Evolutionary conservation across 1,140 invertebrate species (phyloP), one percentile per base, ranked within the genome.

Genomic region (Polypedilum pembai): DNA sequence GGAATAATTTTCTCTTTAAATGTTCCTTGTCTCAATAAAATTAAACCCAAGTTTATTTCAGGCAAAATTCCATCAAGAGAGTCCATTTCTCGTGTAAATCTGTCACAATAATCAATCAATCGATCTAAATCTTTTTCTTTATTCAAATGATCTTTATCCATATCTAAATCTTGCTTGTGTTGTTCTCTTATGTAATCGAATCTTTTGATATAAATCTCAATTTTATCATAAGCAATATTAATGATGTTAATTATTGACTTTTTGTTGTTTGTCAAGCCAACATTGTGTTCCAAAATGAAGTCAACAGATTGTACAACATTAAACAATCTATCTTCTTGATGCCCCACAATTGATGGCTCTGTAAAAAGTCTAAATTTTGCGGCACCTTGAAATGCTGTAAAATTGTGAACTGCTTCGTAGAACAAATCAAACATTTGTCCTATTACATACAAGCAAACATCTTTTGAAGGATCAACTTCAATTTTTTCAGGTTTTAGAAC

Each of bases 1-100:
- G 90, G 88, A 12, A 88, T 83, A 20, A 91, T 85, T 20, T 86
- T 82, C 20, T 86, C 85, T 81, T 92, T 92, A 78, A 94, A 92
- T 41, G 86, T 85, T n/a, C 82, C 79, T 17, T 91, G 84, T 75
- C 89, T 87, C 7, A 95, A 79, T 74, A 88, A 84, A 65, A 94
- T 80, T 33, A 94, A 80, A 0, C 93, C 93, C 7, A 89, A 76
- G 0, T 83, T 83, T 76, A 90, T 85, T 74, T 83, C 83, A 66
- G 87, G 84, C 12, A 87, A 83, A 20, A 94, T 88, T 12, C 84
- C 84, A 74, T 89, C 83, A 33, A 92, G 86, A 5, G 81, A 79
- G 1, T 85, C 80, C 74, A 88, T 82, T 82, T 92, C 89, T 12
- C 83, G 79, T 21, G 86, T 83, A 75, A 89, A 89, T 20, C 86